Conservation (phyloP, 2,797 vertebrate genomes). For the Poeciliopsis paucimaculata region DNA sequence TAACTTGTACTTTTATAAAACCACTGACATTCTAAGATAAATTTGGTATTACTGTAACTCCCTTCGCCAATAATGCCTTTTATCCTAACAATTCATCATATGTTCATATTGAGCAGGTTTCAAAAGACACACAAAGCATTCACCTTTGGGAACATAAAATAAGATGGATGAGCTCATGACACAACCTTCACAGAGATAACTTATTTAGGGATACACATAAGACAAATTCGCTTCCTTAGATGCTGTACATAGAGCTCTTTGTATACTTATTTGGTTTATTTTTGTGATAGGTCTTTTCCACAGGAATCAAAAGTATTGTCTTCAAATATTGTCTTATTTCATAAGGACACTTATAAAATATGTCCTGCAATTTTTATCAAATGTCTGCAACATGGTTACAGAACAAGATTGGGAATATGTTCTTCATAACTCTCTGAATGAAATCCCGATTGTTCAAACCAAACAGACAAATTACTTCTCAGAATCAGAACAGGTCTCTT, state of each 20-base stretch:
- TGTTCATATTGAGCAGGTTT: background rate
- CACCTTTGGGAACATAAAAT: slow-evolving; percentile 10
- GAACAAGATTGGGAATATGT: slow-evolving; percentile 22
- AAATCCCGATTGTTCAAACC: slow-evolving; percentile 52
- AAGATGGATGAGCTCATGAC: slow-evolving; percentile 28
- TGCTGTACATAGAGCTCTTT: slow-evolving; percentile 1
- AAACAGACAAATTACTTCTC: slow-evolving; percentile 44
- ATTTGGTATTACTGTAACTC: background rate
- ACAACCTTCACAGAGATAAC: slow-evolving; percentile 10
- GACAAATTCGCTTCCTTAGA: background rate
- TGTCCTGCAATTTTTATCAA: slow-evolving; percentile 48
- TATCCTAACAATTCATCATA: background rate
- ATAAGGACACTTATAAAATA: slow-evolving; percentile 22
- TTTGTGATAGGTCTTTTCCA: slow-evolving; percentile 15
- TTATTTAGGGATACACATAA: slow-evolving; percentile 15
- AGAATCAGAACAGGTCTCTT: slow-evolving; percentile 27
- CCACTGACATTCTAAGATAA: background rate
- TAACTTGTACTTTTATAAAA: background rate
- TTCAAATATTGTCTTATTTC: slow-evolving; percentile 21
- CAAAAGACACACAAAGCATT: background rate
- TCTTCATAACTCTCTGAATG: slow-evolving; percentile 28
- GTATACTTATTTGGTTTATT: slow-evolving; percentile 36
- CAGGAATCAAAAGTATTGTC: slow-evolving; percentile 19
- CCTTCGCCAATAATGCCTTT: background rate
- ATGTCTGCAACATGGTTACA: slow-evolving; percentile 51